A percentile compares a stretch with the other conserved stretches of the same genome.
These are phyloP conservation scores for Micrastur ruficollis DNA, from an alignment of 2,797 vertebrate species.

Conservation along the genomic window DNA sequence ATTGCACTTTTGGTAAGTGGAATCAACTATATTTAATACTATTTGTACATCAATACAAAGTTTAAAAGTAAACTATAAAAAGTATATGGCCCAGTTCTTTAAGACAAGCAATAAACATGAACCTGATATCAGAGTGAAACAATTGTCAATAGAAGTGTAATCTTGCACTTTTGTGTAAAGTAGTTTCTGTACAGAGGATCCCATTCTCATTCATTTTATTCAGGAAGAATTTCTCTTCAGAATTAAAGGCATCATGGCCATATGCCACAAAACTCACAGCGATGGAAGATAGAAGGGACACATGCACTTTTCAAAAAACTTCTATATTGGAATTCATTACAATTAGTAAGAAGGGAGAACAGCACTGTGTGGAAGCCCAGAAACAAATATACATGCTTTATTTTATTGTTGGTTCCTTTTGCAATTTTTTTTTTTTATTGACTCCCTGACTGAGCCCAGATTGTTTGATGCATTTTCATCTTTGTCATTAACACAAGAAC, in stretches of 20 bases:
- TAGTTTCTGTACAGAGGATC: background rate
- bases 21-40: background rate
- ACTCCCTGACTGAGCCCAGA: background rate
- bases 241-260: background rate
- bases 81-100: background rate
- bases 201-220: background rate
- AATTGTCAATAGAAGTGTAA: background rate
- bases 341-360: background rate
- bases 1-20: background rate
- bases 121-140: background rate
- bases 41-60: background rate
- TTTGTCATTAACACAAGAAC: background rate
- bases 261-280: background rate
- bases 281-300: background rate
- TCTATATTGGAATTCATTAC: background rate
- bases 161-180: background rate
- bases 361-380: background rate
- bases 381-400: background rate
- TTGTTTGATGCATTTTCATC: background rate
- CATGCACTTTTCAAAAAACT: background rate
- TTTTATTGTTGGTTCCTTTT: background rate
- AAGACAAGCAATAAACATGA: background rate
- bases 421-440: background rate
- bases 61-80: slow-evolving; percentile 11
- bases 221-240: background rate